Base-by-base conservation (phyloP, 1,140 invertebrate species). In the Saccostrea echinata region DNA sequence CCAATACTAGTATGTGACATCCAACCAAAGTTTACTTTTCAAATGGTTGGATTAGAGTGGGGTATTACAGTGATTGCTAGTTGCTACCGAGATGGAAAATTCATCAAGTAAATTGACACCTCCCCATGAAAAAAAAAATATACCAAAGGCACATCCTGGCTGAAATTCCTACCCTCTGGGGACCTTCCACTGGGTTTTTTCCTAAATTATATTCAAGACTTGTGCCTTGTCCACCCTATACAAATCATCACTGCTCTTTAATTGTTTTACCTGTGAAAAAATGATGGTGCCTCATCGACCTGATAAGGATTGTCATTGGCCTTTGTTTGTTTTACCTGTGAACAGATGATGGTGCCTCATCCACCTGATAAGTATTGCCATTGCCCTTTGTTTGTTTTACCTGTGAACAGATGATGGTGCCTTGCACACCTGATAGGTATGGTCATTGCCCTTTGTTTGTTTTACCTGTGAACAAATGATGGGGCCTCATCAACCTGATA, bases 241-340 rank as follows among this genome's bases (percentile, higher is more conserved):
- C 86, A 97, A 96, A 94, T 97, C 97, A 85, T 97, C 97, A 88
- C 97, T 55, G 53, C 53, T 55, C 53, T 55, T 13, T 55, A 55
- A 57, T 57, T 57, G 16, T 21, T 18, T 57, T 95, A 98, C 97
- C 96, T 96, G 87, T 98, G 95, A 8, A 98, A 91, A 80, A 97
- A 98, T 87, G 97, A 97, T 85, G 96, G 96, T 93, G 97, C 96
- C 0, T 97, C 98, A 53, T 91, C 91, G 8, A 18, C 33, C 90
- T 97, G 97, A 88, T 97, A 96, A 86, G 97, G 96, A 94, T 97
- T 97, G 85, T 97, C 97, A 88, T 97, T 98, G 12, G 98, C 98
- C 21, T 97, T 96, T 35, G 96, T 96, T 6, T 96, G 96, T 96
- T 6, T 96, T 95, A 98, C 98, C 96, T 96, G 87, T 98, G 95